Evolutionary conservation across 2,888 invertebrate genomes (phyloP).

Genomic region (Diplazon laetatorius): DNA sequence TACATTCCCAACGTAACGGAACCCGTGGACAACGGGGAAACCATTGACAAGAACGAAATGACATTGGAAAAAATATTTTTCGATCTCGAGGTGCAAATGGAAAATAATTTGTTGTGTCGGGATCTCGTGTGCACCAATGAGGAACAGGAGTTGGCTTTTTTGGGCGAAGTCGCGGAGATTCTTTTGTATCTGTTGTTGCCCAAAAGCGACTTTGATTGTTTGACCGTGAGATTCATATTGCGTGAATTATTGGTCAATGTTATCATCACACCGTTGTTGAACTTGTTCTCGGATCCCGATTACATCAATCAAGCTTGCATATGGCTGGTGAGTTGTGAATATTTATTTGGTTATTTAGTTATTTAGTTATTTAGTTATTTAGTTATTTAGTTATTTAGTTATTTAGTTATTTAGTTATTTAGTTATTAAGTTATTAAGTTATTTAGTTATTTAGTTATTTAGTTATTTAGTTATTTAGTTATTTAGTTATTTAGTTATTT

Average conservation of each 20-base stretch:
- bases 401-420: slow-evolving; percentile 35
- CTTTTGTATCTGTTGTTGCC: slow-evolving; percentile 92
- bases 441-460: too few relatives aligned
- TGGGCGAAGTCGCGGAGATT: slow-evolving; percentile 92
- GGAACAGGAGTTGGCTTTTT: slow-evolving; percentile 88
- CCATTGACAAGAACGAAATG: slow-evolving; percentile 75
- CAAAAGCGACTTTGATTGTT: slow-evolving; percentile 92
- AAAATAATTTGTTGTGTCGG: slow-evolving; percentile 90
- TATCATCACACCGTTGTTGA: slow-evolving; percentile 88
- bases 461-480: too few relatives aligned
- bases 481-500: too few relatives aligned
- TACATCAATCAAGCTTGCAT: slow-evolving; percentile 95
- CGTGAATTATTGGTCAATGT: slow-evolving; percentile 91
- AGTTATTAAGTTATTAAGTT: too few relatives aligned
- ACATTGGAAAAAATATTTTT: slow-evolving; percentile 91
- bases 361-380: slow-evolving; percentile 8
- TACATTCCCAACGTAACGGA: slow-evolving; percentile 83
- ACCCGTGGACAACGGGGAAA: slow-evolving; percentile 74
- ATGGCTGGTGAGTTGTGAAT: slow-evolving; percentile 93
- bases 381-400: slow-evolving; percentile 20
- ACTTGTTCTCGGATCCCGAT: slow-evolving; percentile 93
- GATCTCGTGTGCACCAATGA: slow-evolving; percentile 91
- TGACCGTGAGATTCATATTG: slow-evolving; percentile 90
- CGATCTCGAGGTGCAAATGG: slow-evolving; percentile 94
- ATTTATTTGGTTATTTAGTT: too few relatives aligned